Conservation (phyloP, 2,888 invertebrate species). For the Ochropleura plecta region DNA sequence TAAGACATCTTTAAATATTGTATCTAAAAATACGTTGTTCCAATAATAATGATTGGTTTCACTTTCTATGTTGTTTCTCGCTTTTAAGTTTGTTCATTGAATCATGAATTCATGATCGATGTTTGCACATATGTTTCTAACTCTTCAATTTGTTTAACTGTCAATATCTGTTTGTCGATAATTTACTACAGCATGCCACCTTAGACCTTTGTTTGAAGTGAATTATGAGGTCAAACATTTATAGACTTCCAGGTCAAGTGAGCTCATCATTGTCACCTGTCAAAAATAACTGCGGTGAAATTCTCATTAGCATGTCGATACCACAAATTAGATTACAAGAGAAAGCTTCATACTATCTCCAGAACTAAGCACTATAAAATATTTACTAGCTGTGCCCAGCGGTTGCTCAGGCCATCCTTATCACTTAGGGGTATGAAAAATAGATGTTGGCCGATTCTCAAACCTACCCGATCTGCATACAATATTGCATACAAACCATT, state of each 20-base stretch:
- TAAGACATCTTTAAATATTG: conserved; percentile 12
- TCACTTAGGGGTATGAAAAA: too few species aligned
- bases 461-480: too few species aligned
- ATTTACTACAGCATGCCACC: conserved; percentile 34
- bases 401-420: too few species aligned
- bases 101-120: conserved; percentile 49
- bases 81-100: conserved; percentile 47
- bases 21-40: background rate
- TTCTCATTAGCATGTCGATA: conserved; percentile 78
- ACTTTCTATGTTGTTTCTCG: conserved; percentile 45
- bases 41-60: conserved; percentile 23
- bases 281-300: conserved; percentile 77
- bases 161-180: conserved; percentile 48
- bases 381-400: too few species aligned
- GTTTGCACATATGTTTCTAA: conserved; percentile 42
- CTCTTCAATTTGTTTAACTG: conserved; percentile 52
- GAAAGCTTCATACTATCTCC: conserved; percentile 77
- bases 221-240: conserved; percentile 67
- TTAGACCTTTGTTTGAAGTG: conserved; percentile 64
- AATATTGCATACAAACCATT: too few species aligned
- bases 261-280: conserved; percentile 74
- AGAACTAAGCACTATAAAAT: conserved; percentile 33
- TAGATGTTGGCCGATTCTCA: too few species aligned
- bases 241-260: conserved; percentile 79
- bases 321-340: conserved; percentile 71